Percentiles rank a stretch among this genome's conserved stretches.
phyloP scores from a whole-genome alignment of 1,140 invertebrate species.

The Drosophila sturtevanti region DNA sequence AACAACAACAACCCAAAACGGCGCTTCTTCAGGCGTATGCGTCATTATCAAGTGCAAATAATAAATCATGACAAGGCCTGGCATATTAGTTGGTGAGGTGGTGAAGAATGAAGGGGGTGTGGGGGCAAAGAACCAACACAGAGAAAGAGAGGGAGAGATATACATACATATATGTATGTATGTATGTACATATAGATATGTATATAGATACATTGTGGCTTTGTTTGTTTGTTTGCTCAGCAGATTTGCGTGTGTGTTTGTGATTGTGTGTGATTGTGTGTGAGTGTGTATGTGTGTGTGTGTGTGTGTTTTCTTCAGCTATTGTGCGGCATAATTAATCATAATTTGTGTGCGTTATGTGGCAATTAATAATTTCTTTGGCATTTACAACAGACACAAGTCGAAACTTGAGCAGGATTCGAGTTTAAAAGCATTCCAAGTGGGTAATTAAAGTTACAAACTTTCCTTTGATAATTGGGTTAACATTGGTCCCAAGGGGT shows the following conservation, averaged over 20 bases:
- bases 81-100: slow-evolving; percentile 21
- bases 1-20: background rate
- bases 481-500: slow-evolving; percentile 8
- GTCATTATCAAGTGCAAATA: slow-evolving; percentile 80
- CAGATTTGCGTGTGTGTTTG: slow-evolving; percentile 28
- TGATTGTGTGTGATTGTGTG: background rate
- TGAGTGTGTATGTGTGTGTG: slow-evolving; percentile 3
- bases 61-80: slow-evolving; percentile 70
- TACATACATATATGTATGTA: slow-evolving; percentile 10
- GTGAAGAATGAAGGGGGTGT: no score
- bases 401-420: slow-evolving; percentile 44
- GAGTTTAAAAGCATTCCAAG: slow-evolving; percentile 32
- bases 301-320: slow-evolving; percentile 35
- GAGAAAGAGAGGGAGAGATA: slow-evolving; percentile 13
- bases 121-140: background rate
- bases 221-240: slow-evolving; percentile 54
- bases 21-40: slow-evolving; percentile 42
- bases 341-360: slow-evolving; percentile 74
- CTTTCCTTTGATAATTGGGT: slow-evolving; percentile 20
- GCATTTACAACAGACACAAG: slow-evolving; percentile 49
- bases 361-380: slow-evolving; percentile 77
- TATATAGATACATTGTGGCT: slow-evolving; percentile 47
- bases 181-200: background rate
- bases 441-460: slow-evolving; percentile 42
- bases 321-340: slow-evolving; percentile 73